Evolutionary conservation across 2,797 vertebrate species (phyloP).

Genomic region (Sebastes vulpes): DNA sequence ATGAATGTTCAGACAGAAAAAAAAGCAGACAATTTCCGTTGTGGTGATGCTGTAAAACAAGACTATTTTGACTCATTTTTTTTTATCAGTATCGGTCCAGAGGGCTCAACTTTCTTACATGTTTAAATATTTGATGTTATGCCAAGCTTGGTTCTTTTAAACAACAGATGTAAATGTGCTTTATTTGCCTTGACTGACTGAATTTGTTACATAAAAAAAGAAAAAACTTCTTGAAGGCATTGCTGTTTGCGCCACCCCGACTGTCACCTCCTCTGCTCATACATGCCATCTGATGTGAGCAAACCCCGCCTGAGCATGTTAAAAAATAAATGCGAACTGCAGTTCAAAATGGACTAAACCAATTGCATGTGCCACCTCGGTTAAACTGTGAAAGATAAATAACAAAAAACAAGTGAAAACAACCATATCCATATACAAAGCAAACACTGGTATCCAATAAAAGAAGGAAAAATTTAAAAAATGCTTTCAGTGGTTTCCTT

Average conservation of each 20-base stretch:
- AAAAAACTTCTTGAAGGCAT: not conserved
- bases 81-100: not conserved
- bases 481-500: slow-evolving; percentile 26
- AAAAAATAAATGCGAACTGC: slow-evolving; percentile 15
- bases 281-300: slow-evolving; percentile 12
- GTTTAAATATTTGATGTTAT: slow-evolving; percentile 39
- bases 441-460: slow-evolving; percentile 65
- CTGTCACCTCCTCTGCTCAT: slow-evolving; percentile 7
- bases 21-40: not conserved
- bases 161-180: slow-evolving; percentile 21
- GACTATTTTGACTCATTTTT: slow-evolving; percentile 2
- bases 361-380: slow-evolving; percentile 39
- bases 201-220: slow-evolving; percentile 31
- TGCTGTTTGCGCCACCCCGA: not conserved
- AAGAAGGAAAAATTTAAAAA: slow-evolving; percentile 34
- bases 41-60: not conserved
- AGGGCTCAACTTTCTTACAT: slow-evolving; percentile 13
- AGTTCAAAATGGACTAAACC: slow-evolving; percentile 19
- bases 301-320: slow-evolving; percentile 68
- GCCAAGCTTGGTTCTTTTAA: slow-evolving; percentile 33
- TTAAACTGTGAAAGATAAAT: slow-evolving; percentile 42
- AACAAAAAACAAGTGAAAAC: not conserved
- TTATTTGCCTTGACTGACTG: slow-evolving; percentile 46
- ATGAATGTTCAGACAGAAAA: not conserved
- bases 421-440: slow-evolving; percentile 31